These are phyloP conservation scores for Bombus waltoni DNA, from an alignment of 1,140 invertebrate genomes.

Conservation along the genomic window DNA sequence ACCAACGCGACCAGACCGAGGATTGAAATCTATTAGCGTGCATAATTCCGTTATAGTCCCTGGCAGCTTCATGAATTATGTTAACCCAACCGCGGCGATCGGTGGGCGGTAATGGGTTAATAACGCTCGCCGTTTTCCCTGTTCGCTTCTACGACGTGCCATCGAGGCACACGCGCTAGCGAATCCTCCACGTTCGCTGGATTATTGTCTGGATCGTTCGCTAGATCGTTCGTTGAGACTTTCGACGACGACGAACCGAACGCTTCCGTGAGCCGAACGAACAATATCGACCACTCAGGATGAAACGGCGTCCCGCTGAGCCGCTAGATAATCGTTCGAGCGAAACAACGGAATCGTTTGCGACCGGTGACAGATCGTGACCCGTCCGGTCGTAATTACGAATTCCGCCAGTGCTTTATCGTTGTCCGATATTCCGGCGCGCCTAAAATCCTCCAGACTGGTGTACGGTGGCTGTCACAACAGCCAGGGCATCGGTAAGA, in stretches of 20 bases:
- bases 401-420: slow-evolving; percentile 50
- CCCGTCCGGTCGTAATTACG: slow-evolving; percentile 59
- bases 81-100: slow-evolving; percentile 8
- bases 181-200: too few relatives aligned
- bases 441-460: slow-evolving; percentile 32
- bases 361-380: slow-evolving; percentile 47
- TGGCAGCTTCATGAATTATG: slow-evolving; percentile 21
- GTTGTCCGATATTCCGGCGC: slow-evolving; percentile 29
- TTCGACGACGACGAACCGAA: slow-evolving; percentile 19
- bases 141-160: neutral
- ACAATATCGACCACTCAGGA: neutral
- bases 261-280: slow-evolving; percentile 25
- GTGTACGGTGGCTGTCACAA: slow-evolving; percentile 42
- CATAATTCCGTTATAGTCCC: slow-evolving; percentile 45
- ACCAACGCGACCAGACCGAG: neutral
- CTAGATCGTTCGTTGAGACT: neutral
- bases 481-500: slow-evolving; percentile 46
- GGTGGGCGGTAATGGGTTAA: slow-evolving; percentile 59
- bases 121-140: slow-evolving; percentile 43
- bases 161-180: slow-evolving; percentile 1
- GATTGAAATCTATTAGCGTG: slow-evolving; percentile 53
- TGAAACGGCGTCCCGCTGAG: slow-evolving; percentile 2
- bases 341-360: slow-evolving; percentile 24
- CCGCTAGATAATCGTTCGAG: neutral
- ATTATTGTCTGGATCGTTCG: too few relatives aligned